Conservation (phyloP, 2,797 vertebrate genomes). For the Yasuhikotakia modesta region DNA sequence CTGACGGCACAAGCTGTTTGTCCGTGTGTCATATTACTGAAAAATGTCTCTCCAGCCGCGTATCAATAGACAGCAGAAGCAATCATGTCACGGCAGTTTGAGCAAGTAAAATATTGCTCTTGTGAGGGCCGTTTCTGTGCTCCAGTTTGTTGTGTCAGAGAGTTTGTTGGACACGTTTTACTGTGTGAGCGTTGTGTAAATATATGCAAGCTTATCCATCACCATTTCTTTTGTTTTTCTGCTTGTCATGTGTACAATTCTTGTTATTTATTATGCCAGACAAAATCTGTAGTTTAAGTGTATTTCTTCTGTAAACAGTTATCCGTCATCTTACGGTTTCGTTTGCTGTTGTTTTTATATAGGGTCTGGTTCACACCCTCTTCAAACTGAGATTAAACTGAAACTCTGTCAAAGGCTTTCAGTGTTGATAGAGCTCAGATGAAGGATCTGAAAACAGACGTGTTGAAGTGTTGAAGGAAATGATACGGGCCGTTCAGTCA, state of each 20-base stretch:
- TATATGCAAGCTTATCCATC: not conserved
- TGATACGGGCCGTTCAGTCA: no score
- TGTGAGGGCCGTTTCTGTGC: not conserved
- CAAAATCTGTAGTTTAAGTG: not conserved
- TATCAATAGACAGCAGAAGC: constrained; percentile 24
- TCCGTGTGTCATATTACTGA: constrained; percentile 36
- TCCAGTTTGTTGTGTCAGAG: not conserved
- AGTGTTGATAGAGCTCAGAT: not conserved
- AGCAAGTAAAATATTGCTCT: not conserved
- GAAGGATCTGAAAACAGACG: no score
- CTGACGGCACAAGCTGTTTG: constrained; percentile 13
- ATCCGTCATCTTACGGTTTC: not conserved
- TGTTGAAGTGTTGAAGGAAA: no score
- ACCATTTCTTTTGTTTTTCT: not conserved
- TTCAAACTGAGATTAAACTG: not conserved
- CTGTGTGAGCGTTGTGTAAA: not conserved
- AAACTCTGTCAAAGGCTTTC: not conserved
- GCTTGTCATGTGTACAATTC: not conserved
- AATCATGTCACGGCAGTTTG: constrained; percentile 8
- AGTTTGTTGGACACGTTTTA: constrained; percentile 1
- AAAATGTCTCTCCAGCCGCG: constrained; percentile 29
- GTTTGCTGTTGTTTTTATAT: not conserved
- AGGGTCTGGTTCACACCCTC: not conserved
- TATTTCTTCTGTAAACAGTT: not conserved
- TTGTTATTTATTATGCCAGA: constrained; percentile 15